Evolutionary conservation across 2,797 vertebrate species (phyloP), one percentile per base, ranked within the genome.

Genomic region (Cirrhinus molitorella): DNA sequence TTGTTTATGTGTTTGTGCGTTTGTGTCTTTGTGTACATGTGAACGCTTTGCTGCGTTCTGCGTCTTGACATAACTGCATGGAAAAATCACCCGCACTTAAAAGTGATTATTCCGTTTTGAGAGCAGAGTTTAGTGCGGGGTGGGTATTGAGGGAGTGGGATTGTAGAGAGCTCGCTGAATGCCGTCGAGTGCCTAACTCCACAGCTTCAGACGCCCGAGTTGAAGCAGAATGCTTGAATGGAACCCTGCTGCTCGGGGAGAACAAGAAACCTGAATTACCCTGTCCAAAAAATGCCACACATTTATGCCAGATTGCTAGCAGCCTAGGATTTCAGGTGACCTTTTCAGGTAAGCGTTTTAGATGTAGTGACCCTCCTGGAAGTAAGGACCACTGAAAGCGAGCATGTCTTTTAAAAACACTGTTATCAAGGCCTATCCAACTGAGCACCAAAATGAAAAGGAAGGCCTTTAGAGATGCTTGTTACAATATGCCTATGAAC

Each of bases 21-120:
- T 25, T 31, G 31, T 68, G 57, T 76, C 63, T 57, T n/a, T 71
- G 45, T 68, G 61, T 43, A 57, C 47, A 59, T 83, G 28, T 17
- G 74, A 65, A 40, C 70, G 78, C 43, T 55, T 83, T 51, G 7
- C 43, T 43, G 21, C 25, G 5, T 81, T 78, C 55, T 49, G 43
- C 45, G 14, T 82, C 55, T 76, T 75, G 65, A 63, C 72, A 79
- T 76, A 67, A 67, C 45, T 43, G 45, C 80, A 67, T 73, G 65
- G 23, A 87, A 79, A 77, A 71, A 80, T 68, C 73, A 75, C 23
- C 49, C 25, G 28, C 72, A 73, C 84, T 85, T 85, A 81, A 81
- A 84, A 63, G 74, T 83, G 76, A 85, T 88, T 80, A 87, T 85
- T 83, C 12, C 37, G 12, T 73, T 79, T 77, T 65, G 49, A 86